phyloP scores from a whole-genome alignment of 2,797 vertebrate species.

The Hydrolagus colliei region DNA sequence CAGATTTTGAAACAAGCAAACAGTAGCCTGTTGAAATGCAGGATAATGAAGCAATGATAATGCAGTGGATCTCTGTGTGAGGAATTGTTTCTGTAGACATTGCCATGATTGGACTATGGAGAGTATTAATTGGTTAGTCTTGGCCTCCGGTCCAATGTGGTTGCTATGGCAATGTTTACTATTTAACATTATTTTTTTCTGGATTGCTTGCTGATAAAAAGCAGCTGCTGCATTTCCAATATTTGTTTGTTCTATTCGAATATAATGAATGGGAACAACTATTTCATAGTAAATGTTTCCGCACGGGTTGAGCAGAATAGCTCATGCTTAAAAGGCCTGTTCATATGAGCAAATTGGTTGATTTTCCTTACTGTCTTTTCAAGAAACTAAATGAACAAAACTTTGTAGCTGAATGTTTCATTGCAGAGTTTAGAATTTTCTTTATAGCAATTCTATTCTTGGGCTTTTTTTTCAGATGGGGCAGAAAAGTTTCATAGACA shows the following conservation, averaged over 20 bases:
- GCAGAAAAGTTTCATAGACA: background rate
- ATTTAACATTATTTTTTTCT: slow-evolving; percentile 13
- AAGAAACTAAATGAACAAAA: background rate
- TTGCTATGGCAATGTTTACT: slow-evolving; percentile 23
- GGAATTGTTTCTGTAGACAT: background rate
- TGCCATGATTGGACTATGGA: background rate
- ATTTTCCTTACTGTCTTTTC: background rate
- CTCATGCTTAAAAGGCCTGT: background rate
- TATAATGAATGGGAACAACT: background rate
- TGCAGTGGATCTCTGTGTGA: too few relatives aligned
- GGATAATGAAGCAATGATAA: too few relatives aligned
- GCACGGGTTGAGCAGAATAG: background rate
- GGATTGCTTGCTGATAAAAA: slow-evolving; percentile 23
- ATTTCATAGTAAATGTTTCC: background rate
- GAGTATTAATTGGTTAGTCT: background rate
- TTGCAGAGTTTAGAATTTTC: background rate
- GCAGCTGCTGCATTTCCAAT: slow-evolving; percentile 16
- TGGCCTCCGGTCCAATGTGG: background rate
- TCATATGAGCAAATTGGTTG: background rate
- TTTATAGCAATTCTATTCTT: background rate
- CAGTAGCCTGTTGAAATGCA: too few relatives aligned
- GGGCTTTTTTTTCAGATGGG: background rate
- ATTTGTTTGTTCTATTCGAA: background rate
- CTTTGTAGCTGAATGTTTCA: background rate
- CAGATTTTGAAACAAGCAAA: too few relatives aligned